Conservation (phyloP, 2,888 invertebrate species). For the Endomychus coccineus region DNA sequence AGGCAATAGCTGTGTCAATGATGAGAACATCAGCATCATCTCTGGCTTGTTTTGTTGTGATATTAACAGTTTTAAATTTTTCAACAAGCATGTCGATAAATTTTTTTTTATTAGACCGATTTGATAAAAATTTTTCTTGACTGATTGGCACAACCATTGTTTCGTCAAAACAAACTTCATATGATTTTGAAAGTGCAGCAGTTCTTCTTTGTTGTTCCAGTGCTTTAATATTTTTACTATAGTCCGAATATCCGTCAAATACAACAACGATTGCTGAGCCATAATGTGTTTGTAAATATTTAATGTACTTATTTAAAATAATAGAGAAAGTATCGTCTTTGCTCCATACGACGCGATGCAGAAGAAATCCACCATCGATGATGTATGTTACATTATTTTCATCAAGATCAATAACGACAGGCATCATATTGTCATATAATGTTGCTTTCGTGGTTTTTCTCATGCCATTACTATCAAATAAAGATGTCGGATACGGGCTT, state of each 20-base stretch:
- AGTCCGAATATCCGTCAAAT: too few relatives aligned
- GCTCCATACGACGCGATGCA: constrained; percentile 18
- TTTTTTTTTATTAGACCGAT: too few relatives aligned
- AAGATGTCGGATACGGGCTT: constrained; percentile 20
- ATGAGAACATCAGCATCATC: too few relatives aligned
- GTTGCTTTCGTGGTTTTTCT: too few relatives aligned
- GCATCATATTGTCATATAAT: constrained; percentile 12
- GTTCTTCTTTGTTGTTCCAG: too few relatives aligned
- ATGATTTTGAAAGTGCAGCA: too few relatives aligned
- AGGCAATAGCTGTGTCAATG: too few relatives aligned
- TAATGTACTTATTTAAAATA: constrained; percentile 26
- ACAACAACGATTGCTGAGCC: constrained; percentile 27
- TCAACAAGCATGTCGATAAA: too few relatives aligned
- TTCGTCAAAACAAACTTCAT: constrained; percentile 36
- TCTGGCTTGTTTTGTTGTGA: too few relatives aligned
- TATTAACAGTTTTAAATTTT: too few relatives aligned
- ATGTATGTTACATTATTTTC: constrained; percentile 16
- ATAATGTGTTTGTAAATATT: constrained; percentile 27
- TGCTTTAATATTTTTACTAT: too few relatives aligned
- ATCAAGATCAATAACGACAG: too few relatives aligned
- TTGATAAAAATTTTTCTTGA: constrained; percentile 28
- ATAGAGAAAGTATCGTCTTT: constrained; percentile 12
- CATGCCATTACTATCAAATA: constrained; percentile 22
- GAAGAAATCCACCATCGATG: constrained; percentile 19
- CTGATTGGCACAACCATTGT: constrained; percentile 30